Conservation (phyloP, 2,113 vertebrate species). For the Phalacrocorax pelagicus region DNA sequence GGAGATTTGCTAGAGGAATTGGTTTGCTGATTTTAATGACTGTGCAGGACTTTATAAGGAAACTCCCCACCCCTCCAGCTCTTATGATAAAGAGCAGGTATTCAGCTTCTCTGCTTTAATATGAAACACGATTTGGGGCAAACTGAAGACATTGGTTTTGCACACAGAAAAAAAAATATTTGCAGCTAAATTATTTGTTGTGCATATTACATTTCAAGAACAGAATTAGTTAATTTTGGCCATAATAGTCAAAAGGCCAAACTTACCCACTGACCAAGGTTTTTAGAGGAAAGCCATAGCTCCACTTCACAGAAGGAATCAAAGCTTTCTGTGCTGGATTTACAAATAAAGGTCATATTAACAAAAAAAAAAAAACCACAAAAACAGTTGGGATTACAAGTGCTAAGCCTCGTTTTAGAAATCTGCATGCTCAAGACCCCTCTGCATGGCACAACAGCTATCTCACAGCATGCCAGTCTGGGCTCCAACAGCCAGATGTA, state of each 20-base stretch:
- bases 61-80: neutral
- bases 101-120: constrained; percentile 14
- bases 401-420: neutral
- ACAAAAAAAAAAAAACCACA: neutral
- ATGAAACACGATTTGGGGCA: neutral
- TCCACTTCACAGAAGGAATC: neutral
- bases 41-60: neutral
- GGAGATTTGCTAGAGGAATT: constrained; percentile 28
- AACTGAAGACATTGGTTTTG: constrained; percentile 2
- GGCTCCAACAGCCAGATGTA: neutral
- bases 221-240: neutral
- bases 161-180: neutral
- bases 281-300: neutral
- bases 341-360: neutral
- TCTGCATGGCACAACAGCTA: neutral
- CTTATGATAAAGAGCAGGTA: constrained; percentile 29
- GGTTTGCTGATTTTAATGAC: constrained; percentile 26
- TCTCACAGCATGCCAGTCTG: neutral
- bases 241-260: neutral
- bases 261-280: neutral
- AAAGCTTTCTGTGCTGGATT: neutral
- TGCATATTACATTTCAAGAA: neutral
- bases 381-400: neutral
- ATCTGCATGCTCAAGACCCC: neutral
- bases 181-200: neutral